Base-by-base conservation (phyloP, 2,888 invertebrate species). In the Ectemnius cavifrons region DNA sequence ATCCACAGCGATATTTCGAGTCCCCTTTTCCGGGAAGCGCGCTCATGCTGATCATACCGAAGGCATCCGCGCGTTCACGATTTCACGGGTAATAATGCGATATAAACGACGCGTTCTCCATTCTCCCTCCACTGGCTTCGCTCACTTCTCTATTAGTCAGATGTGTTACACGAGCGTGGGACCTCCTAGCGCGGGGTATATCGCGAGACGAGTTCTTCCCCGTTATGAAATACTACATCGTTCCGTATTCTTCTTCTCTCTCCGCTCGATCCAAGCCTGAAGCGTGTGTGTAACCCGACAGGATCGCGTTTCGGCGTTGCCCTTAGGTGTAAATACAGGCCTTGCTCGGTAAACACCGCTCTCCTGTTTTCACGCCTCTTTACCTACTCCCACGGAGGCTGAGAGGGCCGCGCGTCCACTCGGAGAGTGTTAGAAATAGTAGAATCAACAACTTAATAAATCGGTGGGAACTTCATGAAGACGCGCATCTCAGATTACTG, bases 1-100 rank as follows among this genome's bases (percentile, higher is more conserved):
- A 56, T 58, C 5, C 47, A 62, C 58, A 16, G 16, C 16, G 8
- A 47, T 76, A 75, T 76, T 71, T 62, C 70, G 18, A 49, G 46
- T 18, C 11, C 45, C 27, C 14, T 59, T 72, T 56, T 60, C 37
- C 23, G 37, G 56, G 59, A 52, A 63, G 62, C 59, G 64, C 5
- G 37, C 37, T 37, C 45, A 59, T 47, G 47, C 60, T 4, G 20
- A 60, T 20, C 63, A 16, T 16, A 18, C 18, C 16, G 2, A 37
- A 45, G 60, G 27, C 14, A 20, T 23, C 16, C 18, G 13, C 20
- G 57, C 23, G 11, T 20, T 16, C 57, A 18, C 57, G 23, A 37
- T 37, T 37, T 16, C 16, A 52, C 16, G 5, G 52, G 4, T 28
- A 28, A 60, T 60, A 28, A 60, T 28, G 60, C 27, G 28, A 60